Conservation (phyloP, 2,797 vertebrate genomes). For the Cyprinella venusta region DNA sequence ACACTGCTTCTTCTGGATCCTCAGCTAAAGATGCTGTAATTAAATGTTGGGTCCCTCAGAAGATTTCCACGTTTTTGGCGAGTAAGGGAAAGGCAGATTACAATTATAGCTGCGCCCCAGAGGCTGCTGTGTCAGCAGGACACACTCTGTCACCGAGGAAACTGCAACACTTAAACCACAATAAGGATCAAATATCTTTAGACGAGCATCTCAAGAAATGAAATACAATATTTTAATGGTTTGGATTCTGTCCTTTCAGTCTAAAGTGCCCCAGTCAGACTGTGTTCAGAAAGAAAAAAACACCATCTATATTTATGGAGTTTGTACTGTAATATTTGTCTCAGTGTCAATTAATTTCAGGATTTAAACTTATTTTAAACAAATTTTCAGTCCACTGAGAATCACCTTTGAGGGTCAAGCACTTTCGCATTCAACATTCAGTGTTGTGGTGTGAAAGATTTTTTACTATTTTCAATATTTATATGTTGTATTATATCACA, state of each 20-base stretch:
- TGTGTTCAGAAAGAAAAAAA: constrained; percentile 51
- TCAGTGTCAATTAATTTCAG: constrained; percentile 16
- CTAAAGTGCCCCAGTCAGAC: constrained; percentile 60
- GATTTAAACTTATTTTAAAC: constrained; percentile 20
- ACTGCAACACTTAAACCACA: constrained; percentile 70
- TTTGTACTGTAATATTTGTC: background rate
- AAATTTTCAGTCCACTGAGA: constrained; percentile 24
- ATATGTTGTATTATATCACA: background rate
- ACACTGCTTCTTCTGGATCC: constrained; percentile 66
- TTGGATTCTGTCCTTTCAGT: constrained; percentile 63
- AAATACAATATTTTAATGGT: constrained; percentile 69
- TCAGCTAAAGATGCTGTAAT: constrained; percentile 81
- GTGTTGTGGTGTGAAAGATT: background rate
- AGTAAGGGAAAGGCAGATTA: constrained; percentile 72
- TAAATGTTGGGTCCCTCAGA: constrained; percentile 75
- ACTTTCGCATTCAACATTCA: constrained; percentile 3
- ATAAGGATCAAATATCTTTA: constrained; percentile 74
- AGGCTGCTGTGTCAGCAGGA: constrained; percentile 75
- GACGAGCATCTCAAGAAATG: constrained; percentile 61
- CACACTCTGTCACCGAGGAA: constrained; percentile 63
- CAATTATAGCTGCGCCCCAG: constrained; percentile 76
- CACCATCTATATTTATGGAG: background rate
- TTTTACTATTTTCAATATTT: background rate
- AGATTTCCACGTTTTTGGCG: constrained; percentile 75
- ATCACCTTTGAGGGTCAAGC: constrained; percentile 30